Conservation (phyloP, 2,888 invertebrate genomes). For the Cacoxenus indagator region DNA sequence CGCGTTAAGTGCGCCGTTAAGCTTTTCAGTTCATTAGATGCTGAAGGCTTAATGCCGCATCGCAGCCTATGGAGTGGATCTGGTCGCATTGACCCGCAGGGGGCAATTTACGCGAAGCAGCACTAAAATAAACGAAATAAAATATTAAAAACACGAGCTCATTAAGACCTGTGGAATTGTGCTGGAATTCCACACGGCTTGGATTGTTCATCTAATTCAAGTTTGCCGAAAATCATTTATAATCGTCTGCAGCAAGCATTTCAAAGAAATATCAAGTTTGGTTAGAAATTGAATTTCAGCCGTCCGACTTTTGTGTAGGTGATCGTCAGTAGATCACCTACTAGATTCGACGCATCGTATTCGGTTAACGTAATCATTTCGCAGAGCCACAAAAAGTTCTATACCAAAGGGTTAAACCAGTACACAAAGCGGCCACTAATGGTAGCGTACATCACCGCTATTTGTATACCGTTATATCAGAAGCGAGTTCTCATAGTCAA, state of each 20-base stretch:
- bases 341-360: too few species aligned
- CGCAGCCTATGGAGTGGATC: neutral
- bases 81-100: neutral
- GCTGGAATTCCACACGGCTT: neutral
- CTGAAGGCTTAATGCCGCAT: neutral
- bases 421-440: neutral
- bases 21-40: constrained; percentile 12
- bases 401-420: constrained; percentile 33
- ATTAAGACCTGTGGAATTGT: neutral
- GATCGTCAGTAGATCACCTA: too few species aligned
- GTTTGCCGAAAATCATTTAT: too few species aligned
- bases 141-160: neutral
- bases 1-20: neutral
- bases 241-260: neutral
- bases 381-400: constrained; percentile 38
- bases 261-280: neutral
- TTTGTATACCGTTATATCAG: neutral
- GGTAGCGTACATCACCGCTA: neutral
- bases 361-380: neutral
- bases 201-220: neutral
- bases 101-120: neutral
- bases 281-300: too few species aligned
- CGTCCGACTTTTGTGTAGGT: too few species aligned
- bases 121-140: neutral
- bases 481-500: constrained; percentile 5